phyloP scores from a whole-genome alignment of 1,140 invertebrate species.

The Globodera ellingtonae region DNA sequence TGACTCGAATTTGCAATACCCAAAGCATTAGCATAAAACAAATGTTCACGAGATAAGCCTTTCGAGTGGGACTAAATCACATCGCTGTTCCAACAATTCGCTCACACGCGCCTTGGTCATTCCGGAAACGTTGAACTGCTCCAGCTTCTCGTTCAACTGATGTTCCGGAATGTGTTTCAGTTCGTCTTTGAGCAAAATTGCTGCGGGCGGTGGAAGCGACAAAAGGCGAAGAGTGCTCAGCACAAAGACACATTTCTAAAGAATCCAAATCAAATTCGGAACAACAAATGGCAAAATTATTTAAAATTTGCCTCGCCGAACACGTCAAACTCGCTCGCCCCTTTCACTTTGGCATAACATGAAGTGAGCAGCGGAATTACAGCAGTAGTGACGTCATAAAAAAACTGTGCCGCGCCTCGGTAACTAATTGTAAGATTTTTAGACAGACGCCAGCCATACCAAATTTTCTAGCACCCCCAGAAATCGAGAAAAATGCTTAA shows the following conservation, averaged over 20 bases:
- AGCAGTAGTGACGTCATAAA: slow-evolving; percentile 40
- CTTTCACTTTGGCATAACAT: slow-evolving; percentile 29
- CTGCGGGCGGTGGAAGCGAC: slow-evolving; percentile 43
- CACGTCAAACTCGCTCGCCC: slow-evolving; percentile 33
- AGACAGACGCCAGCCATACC: too few species aligned
- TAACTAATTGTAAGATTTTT: slow-evolving; percentile 20
- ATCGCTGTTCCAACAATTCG: slow-evolving; percentile 48
- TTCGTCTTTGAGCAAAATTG: slow-evolving; percentile 48
- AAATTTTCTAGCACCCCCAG: too few species aligned
- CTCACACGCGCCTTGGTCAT: slow-evolving; percentile 29
- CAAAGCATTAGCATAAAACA: neutral
- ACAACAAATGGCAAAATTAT: neutral
- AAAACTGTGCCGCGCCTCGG: slow-evolving; percentile 47
- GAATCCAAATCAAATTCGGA: neutral
- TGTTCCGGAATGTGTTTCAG: slow-evolving; percentile 48
- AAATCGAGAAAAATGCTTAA: too few species aligned
- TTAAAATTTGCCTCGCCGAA: slow-evolving; percentile 25
- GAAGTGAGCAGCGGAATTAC: slow-evolving; percentile 46
- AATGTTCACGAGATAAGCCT: slow-evolving; percentile 11
- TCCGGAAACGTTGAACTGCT: slow-evolving; percentile 42
- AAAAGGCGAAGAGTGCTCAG: slow-evolving; percentile 44
- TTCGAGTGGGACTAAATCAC: slow-evolving; percentile 39
- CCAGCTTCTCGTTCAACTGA: slow-evolving; percentile 44
- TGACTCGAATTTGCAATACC: too few species aligned
- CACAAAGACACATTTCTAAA: slow-evolving; percentile 46